Percentiles rank a stretch among this genome's conserved stretches.
Evolutionary conservation across 1,140 invertebrate species (phyloP).

Genomic region (Choristoneura fumiferana): DNA sequence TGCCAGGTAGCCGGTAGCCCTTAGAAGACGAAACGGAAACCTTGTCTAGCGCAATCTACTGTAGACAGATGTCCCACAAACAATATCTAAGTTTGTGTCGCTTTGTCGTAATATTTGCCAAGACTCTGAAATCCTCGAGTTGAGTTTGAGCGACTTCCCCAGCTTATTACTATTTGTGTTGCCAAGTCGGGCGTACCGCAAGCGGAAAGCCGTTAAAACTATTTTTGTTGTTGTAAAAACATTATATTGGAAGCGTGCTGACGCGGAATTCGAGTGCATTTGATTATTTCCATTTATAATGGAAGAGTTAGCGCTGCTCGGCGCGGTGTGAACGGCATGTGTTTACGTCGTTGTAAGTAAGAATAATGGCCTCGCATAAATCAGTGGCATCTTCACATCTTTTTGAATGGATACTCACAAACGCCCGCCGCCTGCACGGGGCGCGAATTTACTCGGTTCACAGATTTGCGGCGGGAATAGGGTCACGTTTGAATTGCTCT

Average conservation of each 20-base stretch:
- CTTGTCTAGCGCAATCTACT: constrained; percentile 26
- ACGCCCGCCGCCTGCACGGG: constrained; percentile 38
- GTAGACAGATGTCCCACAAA: constrained; percentile 45
- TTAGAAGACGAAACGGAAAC: constrained; percentile 9
- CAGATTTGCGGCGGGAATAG: constrained; percentile 3
- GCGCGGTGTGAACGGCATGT: constrained; percentile 44
- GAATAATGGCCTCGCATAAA: constrained; percentile 54
- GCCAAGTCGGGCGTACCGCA: constrained; percentile 26
- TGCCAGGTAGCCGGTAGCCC: not conserved
- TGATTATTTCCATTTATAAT: constrained; percentile 19
- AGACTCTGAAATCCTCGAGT: constrained; percentile 42
- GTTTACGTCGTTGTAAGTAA: constrained; percentile 54
- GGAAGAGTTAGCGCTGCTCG: constrained; percentile 19
- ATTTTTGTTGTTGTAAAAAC: constrained; percentile 5
- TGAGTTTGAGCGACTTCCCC: constrained; percentile 51
- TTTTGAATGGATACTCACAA: constrained; percentile 54
- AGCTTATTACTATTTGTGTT: constrained; percentile 68
- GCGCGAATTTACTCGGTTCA: constrained; percentile 35
- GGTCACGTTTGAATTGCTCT: constrained; percentile 16
- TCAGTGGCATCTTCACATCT: constrained; percentile 51
- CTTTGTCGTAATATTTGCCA: constrained; percentile 57
- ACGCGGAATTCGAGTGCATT: not conserved
- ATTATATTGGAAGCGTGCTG: not conserved
- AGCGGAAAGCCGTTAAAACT: not conserved
- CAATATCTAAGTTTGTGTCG: constrained; percentile 56